Base-by-base conservation (phyloP, 2,888 invertebrate genomes). In the Caenorhabditis sulstoni region DNA sequence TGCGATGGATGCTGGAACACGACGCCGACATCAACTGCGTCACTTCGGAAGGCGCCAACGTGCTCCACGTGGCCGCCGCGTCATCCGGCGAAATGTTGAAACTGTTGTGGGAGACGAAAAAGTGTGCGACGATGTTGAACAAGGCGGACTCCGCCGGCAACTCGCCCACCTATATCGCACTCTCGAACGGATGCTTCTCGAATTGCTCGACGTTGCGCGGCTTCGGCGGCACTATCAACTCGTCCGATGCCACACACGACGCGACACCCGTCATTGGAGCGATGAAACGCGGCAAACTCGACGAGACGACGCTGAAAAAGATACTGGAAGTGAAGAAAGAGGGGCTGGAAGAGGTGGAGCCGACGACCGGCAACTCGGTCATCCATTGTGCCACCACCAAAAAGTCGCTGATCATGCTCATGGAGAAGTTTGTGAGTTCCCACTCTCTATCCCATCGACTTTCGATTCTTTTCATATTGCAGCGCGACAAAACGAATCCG, bases 21-120 rank as follows among this genome's bases (percentile, higher is more conserved):
- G 96, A 96, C 4, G 96, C 96, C 0, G 94, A 94, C 86, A 95
- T 14, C 94, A 96, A 95, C 88, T 97, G 97, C 0, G 92, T 98
- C 67, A 98, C 98, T 91, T 97, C 98, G 91, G 97, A 97, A 0
- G 96, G 97, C 14, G 97, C 97, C 92, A 79, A 75, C 52, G 67
- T 81, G 41, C 71, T 84, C 11, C 84, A 84, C 50, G 59, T 83
- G 52, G 84, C 84, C 4, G 82, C 84, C n/a, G 50, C 64, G 18
- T 96, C 97, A 94, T 96, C 96, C 90, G 96, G 90, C 12, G 83
- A 85, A 35, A 87, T 89, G 84, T 47, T 89, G 35, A 85, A 88
- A 52, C 81, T 87, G 12, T 45, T 81, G 1, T 81, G 81, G 81
- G 66, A 68, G 16, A 75, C 75, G 14, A 68, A 76, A 7, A 66